Evolutionary conservation across 2,888 invertebrate species (phyloP), one percentile per base, ranked within the genome.

Genomic region (Thymelicus lineola): DNA sequence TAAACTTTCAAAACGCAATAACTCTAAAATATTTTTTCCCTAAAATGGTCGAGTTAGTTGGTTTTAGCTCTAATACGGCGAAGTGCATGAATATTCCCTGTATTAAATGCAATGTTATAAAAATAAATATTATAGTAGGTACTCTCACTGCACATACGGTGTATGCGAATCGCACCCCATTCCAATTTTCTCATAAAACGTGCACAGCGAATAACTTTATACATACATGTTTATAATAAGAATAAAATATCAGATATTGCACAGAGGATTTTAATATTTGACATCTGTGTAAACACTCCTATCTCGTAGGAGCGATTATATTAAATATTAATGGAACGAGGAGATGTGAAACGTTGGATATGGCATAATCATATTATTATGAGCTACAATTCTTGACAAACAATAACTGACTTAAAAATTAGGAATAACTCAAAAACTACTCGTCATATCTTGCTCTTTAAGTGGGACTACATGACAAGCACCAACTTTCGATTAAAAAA

Each of bases 261-360:
- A 57, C 59, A 48, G 50, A 20, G 66, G 64, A 71, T 75, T 77
- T 75, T 73, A 75, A 76, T 78, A 76, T 77, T 76, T 77, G 72
- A 75, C 72, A 74, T 69, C 57, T 71, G 71, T 72, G 73, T 76
- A 78, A 77, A 75, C 75, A 77, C 63, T 72, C 69, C 61, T 70
- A 72, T 73, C 64, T 72, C 71, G 71, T 58, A 70, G 71, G 65
- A 68, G 69, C 65, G 73, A 75, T 75, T 72, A 76, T 75, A 75
- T 77, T 74, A 76, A 78, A 76, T 75, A 76, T 77, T 76, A 73
- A 76, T 67, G 62, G 36, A 17, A 64, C 66, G 17, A 17, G 12
- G 67, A 74, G 71, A 28, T 72, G 67, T 17, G 65, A 74, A 66
- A 42, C 50, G 20, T 17, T 20, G 59, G 50, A 61, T 58, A 28